Base-by-base conservation (phyloP, 2,888 invertebrate species). In the Spodoptera picta region DNA sequence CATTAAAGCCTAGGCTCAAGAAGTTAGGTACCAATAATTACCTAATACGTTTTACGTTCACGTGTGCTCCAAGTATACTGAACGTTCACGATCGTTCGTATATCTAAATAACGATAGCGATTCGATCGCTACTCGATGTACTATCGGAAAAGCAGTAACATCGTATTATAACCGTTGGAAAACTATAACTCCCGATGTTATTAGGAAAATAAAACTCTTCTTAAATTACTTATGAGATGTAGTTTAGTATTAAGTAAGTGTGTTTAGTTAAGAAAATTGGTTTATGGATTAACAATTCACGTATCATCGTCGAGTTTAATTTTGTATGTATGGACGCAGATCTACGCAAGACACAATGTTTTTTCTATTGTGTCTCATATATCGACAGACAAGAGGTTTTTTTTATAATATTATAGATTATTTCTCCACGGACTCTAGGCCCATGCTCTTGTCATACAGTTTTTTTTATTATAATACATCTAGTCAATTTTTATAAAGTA, bases 141-240 rank as follows among this genome's bases (percentile, higher is more conserved):
- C 68, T 73, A 79, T 77, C 71, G 79, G 73, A 69, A 73, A 75
- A 75, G 54, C 56, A 42, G 80, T 79, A 80, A 79, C 73, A 24
- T 73, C 77, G 75, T 77, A 77, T 73, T 75, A 66, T 59, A 72
- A 68, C 64, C 24, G 60, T 65, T 67, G 59, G 60, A 66, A 68
- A 75, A 79, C 77, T 74, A 69, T 75, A 73, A 66, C 64, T 44
- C 27, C 64, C 14, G 65, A 75, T 75, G 69, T 69, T 80, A 69
- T 73, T 58, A 62, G 55, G 69, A 67, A 65, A 65, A 68, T 77
- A 75, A 80, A 80, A 71, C 51, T 68, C 57, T 59, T 73, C 68
- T 69, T 70, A 65, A 70, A 63, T 65, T 67, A 63, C 65, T 12
- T 64, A 72, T 31, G 64, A 67, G 51, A 65, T 59, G 56, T 65